Conservation (phyloP, 2,113 vertebrate genomes). For the Xenopus borealis region DNA sequence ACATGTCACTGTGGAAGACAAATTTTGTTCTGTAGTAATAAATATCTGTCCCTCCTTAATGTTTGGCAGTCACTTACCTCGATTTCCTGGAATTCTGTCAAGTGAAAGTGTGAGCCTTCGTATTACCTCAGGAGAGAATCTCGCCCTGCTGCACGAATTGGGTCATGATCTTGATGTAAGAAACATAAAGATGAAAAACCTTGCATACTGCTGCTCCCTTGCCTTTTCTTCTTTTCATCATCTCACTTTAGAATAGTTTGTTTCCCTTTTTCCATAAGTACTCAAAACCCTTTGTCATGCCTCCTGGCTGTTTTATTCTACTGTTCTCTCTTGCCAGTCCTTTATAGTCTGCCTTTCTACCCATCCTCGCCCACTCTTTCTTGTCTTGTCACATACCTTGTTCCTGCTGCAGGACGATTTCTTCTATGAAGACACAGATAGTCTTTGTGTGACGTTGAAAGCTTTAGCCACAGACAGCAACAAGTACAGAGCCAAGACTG, state of each 20-base stretch:
- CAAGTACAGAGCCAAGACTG: conserved; percentile 90
- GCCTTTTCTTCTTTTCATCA: too few relatives aligned
- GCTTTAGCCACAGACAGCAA: conserved; percentile 87
- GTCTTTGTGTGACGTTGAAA: conserved; percentile 75
- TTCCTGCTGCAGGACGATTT: conserved; percentile 64
- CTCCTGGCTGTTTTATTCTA: too few relatives aligned
- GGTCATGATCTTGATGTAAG: conserved; percentile 81
- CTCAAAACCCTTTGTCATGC: not conserved
- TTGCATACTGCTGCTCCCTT: not conserved
- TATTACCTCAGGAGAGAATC: conserved; percentile 85
- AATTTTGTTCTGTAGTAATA: too few relatives aligned
- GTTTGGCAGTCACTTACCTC: conserved; percentile 70
- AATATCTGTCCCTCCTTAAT: not conserved
- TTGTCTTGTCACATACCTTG: fast-evolving
- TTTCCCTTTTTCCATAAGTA: not conserved
- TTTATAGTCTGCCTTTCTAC: not conserved
- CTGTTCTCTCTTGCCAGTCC: too few relatives aligned
- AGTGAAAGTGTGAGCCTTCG: conserved; percentile 82
- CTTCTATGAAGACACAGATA: conserved; percentile 70
- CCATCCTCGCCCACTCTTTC: not conserved
- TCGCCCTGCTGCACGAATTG: conserved; percentile 87
- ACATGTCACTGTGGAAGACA: too few relatives aligned
- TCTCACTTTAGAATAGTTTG: not conserved
- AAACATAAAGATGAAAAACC: not conserved
- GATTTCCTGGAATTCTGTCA: conserved; percentile 80